A percentile compares a stretch with the other conserved stretches of the same genome.
Conservation (phyloP, 2,113 vertebrate genomes). For the Megaleporinus macrocephalus region DNA sequence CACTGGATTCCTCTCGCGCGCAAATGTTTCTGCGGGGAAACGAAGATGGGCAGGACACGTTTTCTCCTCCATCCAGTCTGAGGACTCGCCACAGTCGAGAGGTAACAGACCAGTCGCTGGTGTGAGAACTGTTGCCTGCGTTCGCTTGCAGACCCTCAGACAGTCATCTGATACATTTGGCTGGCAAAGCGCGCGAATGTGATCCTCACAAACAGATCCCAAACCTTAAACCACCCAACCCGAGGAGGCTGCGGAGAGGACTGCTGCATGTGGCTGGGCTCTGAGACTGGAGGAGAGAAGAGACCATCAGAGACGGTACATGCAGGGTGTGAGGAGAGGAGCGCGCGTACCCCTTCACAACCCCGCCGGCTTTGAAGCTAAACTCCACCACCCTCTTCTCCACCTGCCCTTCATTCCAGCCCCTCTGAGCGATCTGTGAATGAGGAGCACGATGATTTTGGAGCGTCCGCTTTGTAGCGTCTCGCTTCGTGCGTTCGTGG, state of each 20-base stretch:
- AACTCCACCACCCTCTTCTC: background rate
- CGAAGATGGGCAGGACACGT: constrained; percentile 14
- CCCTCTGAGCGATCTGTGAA: background rate
- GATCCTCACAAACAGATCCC: background rate
- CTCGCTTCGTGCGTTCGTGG: constrained; percentile 9
- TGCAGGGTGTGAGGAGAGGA: constrained; percentile 21
- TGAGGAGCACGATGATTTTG: constrained; percentile 15
- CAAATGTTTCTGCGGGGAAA: background rate
- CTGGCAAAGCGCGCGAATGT: no score
- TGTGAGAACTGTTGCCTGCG: background rate
- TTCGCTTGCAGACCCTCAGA: background rate
- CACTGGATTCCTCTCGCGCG: background rate
- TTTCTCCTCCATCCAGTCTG: background rate
- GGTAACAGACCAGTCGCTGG: background rate
- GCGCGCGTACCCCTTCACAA: constrained; percentile 64
- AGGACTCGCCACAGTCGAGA: background rate
- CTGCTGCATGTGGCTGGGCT: constrained; percentile 39
- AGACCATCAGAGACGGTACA: constrained; percentile 2
- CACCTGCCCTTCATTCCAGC: no score
- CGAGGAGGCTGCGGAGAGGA: constrained; percentile 34
- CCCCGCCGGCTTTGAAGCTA: constrained; percentile 54
- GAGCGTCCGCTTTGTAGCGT: background rate
- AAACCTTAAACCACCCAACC: constrained; percentile 21
- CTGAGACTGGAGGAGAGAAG: constrained; percentile 4
- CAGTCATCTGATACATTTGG: background rate